Conservation (phyloP, 2,888 invertebrate species). For the Lordiphosa andalusiaca region DNA sequence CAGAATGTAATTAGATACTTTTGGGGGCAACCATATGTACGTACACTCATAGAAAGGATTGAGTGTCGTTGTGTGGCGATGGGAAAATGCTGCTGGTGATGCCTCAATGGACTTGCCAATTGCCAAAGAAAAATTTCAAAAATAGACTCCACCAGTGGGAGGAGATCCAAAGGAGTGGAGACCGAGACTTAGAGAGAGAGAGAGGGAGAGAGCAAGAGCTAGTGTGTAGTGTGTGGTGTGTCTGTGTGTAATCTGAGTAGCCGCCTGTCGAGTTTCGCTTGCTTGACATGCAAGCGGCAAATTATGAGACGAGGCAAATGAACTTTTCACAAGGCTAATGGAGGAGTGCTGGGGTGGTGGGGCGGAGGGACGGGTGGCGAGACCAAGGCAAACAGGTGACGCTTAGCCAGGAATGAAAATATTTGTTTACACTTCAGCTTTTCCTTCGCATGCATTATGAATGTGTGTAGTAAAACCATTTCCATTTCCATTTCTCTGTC, state of each 20-base stretch:
- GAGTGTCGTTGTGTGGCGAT: slow-evolving; percentile 48
- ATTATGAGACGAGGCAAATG: slow-evolving; percentile 74
- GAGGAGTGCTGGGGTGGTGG: slow-evolving; percentile 45
- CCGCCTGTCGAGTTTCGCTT: slow-evolving; percentile 23
- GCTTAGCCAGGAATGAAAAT: slow-evolving; percentile 13
- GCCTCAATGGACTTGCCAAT: slow-evolving; percentile 57
- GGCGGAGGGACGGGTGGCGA: slow-evolving; percentile 28
- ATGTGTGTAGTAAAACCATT: slow-evolving; percentile 1
- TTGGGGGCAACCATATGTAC: slow-evolving; percentile 18
- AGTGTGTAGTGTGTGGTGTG: slow-evolving; percentile 10
- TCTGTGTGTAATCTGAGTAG: slow-evolving; percentile 11
- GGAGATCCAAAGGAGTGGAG: slow-evolving; percentile 16
- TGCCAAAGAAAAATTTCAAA: slow-evolving; percentile 33
- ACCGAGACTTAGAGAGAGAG: slow-evolving; percentile 7
- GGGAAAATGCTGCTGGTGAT: slow-evolving; percentile 14
- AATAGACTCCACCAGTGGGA: slow-evolving; percentile 58
- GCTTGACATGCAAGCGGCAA: slow-evolving; percentile 68
- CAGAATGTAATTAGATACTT: slow-evolving; percentile 66
- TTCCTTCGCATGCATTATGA: slow-evolving; percentile 6
- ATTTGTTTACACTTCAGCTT: slow-evolving; percentile 44
- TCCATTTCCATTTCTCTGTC: neutral
- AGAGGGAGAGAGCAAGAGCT: slow-evolving; percentile 1
- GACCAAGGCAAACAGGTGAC: slow-evolving; percentile 57
- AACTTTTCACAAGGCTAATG: slow-evolving; percentile 73
- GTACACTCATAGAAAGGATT: slow-evolving; percentile 15